phyloP scores from a whole-genome alignment of 2,113 vertebrate genomes.

The Rallus limicola region DNA sequence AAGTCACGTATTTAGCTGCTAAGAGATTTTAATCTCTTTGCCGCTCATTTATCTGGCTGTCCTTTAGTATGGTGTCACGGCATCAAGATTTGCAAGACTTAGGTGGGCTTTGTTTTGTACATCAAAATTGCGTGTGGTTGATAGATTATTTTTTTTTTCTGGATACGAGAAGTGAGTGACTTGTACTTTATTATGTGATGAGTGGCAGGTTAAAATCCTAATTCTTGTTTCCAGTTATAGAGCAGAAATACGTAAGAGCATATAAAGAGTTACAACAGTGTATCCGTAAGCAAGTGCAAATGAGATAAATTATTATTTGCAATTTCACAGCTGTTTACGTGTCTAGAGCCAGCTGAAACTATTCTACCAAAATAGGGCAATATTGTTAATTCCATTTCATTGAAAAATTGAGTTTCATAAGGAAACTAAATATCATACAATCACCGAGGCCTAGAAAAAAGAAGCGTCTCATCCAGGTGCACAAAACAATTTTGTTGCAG shows the following conservation, averaged over 20 bases:
- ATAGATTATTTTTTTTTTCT: not conserved
- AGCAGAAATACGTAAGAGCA: not conserved
- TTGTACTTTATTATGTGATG: not conserved
- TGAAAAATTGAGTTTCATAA: slow-evolving; percentile 17
- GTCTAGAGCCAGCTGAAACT: slow-evolving; percentile 8
- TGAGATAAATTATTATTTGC: slow-evolving; percentile 11
- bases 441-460: not conserved
- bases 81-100: not conserved
- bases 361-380: not conserved
- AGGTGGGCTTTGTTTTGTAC: not conserved
- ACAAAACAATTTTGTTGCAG: not conserved
- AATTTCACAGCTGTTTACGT: slow-evolving; percentile 10
- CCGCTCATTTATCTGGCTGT: not conserved
- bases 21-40: not conserved
- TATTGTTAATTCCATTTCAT: slow-evolving; percentile 18
- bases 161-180: not conserved
- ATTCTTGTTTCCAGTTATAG: not conserved
- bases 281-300: not conserved
- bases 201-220: not conserved
- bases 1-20: not conserved
- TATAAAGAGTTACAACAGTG: not conserved
- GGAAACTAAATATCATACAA: not conserved
- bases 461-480: not conserved
- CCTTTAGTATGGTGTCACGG: not conserved
- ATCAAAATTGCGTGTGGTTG: not conserved